Evolutionary conservation across 2,888 invertebrate genomes (phyloP).

Genomic region (Parasteatoda lunata): DNA sequence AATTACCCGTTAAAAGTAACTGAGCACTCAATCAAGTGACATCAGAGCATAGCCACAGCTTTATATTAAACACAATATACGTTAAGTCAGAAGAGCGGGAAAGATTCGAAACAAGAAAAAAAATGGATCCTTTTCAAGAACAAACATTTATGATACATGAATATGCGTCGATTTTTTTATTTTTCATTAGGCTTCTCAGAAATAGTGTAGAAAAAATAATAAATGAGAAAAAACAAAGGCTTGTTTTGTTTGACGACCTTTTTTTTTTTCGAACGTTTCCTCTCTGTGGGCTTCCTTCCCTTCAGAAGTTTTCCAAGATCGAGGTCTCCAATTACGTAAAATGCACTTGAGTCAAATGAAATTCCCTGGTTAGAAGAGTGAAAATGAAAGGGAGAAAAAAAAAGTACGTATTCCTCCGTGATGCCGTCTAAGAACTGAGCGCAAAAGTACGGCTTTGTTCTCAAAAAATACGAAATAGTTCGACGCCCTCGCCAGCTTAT

Average conservation of each 20-base stretch:
- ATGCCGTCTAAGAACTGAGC: too few relatives aligned
- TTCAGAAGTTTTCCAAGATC: neutral
- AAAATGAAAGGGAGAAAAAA: too few relatives aligned
- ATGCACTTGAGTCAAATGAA: neutral
- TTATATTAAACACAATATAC: conserved; percentile 3
- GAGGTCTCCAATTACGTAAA: neutral
- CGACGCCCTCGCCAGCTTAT: too few relatives aligned
- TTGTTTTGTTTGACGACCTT: neutral
- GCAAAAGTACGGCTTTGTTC: too few relatives aligned
- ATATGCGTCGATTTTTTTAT: neutral
- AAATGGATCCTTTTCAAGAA: neutral
- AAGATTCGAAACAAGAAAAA: neutral
- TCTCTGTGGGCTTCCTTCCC: neutral
- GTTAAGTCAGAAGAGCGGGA: neutral
- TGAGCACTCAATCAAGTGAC: neutral
- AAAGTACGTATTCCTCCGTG: too few relatives aligned
- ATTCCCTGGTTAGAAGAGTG: neutral
- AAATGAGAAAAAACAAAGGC: neutral
- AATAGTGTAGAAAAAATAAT: neutral
- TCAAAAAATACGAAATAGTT: too few relatives aligned
- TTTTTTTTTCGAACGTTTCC: neutral
- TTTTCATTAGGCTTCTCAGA: neutral
- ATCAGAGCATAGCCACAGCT: neutral
- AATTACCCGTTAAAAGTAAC: neutral
- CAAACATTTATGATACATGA: neutral